Evolutionary conservation across 92 coral and sea anemone species (phyloP), one percentile per base, ranked within the genome.

Genomic region (Palythoa caribaeorum): DNA sequence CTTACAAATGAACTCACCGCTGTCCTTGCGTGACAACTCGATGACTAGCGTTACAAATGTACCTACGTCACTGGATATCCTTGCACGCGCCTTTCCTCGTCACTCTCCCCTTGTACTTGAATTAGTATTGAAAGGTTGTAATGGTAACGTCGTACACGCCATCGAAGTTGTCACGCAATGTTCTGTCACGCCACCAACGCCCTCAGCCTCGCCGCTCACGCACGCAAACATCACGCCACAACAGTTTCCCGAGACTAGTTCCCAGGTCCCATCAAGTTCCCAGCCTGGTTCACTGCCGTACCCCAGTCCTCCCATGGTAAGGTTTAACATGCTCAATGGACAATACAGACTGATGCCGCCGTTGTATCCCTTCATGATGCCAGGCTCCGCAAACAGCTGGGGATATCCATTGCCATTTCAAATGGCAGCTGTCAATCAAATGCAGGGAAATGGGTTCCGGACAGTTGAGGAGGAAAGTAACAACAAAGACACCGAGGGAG

Each of bases 141-240:
- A 84, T 76, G 98, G 99, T 1, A 96, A 96, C 83, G 94, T 96
- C 13, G 87, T 96, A 6, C 99, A 96, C 53, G 99, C 99, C 7
- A 95, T 96, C 71, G 95, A 95, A 71, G 95, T 96, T 17, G 94
- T 96, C 55, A 88, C 96, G 12, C 95, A 94, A 36, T 92, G 90
- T 37, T 93, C 92, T 52, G 90, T 88, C 17, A 80, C 80, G 50
- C 50, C 90, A 51, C 84, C 94, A 17, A 40, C 52, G 52, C 83
- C 90, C 28, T 77, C 76, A 13, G 93, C 88, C 40, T 39, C 89
- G 9, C 85, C 87, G 11, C 88, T 78, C 13, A 86, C 79, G 28
- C 55, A 52, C 12, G 83, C 86, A 47, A 21, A 50, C 85, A 19
- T 63, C 77, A 77, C 59, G 53, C 60, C 90, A 38, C 94, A 92